Base-by-base conservation (phyloP, 92 coral and sea anemone species). In the Diadumene lineata region DNA sequence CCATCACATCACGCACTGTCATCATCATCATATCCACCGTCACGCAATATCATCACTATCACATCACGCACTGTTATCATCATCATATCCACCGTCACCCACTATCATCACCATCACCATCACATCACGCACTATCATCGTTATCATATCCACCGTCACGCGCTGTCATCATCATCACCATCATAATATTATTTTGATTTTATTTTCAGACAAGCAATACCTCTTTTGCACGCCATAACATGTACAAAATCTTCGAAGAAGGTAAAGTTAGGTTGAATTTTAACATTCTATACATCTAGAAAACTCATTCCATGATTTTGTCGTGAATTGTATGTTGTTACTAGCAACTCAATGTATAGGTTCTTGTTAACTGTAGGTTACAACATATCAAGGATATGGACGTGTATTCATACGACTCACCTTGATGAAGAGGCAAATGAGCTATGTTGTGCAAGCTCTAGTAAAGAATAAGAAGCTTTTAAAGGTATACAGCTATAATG, bases 331-430 rank as follows among this genome's bases (percentile, higher is more conserved):
- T 38, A 38, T n/a, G n/a, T n/a, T n/a, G n/a, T n/a, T n/a, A n/a
- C n/a, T n/a, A n/a, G n/a, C n/a, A n/a, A n/a, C n/a, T n/a, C n/a
- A n/a, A n/a, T n/a, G n/a, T n/a, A n/a, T n/a, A n/a, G n/a, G n/a
- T 38, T 13, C 13, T 38, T 38, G 13, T 0, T 56, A 17, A 18
- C 31, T 13, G n/a, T n/a, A 91, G 97, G 70, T 91, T 4, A 33
- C 55, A 34, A 81, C 92, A 16, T 57, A 73, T 64, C 93, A 88
- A 56, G 88, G 87, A 17, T 90, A 70, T 66, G 97, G 97, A 57
- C 90, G 97, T 50, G 81, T 88, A 46, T 88, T 91, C 31, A 85
- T 91, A 65, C 97, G 97, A 69, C 77, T 88, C 83, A 88, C 93
- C 48, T 72, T 91, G 77, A 78, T 64, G 88, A 91, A 88, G 77